Conservation (phyloP, 2,113 vertebrate genomes). For the Lamprotornis superbus region DNA sequence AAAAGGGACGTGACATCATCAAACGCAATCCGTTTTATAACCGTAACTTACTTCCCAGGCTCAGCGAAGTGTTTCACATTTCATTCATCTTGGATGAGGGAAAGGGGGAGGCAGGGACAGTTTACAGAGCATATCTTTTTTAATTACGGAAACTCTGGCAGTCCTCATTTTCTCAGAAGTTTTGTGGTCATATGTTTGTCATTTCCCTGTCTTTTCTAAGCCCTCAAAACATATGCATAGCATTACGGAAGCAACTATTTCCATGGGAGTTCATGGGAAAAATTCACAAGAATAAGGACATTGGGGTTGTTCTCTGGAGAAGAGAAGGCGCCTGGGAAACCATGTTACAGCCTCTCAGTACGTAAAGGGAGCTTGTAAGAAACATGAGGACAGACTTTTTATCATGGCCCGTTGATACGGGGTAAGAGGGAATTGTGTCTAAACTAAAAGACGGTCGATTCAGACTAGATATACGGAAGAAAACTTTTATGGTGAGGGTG, state of each 20-base stretch:
- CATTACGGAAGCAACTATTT: background rate
- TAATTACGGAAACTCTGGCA: background rate
- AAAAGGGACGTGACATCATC: background rate
- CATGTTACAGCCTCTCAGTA: background rate
- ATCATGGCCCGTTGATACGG: background rate
- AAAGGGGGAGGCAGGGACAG: background rate
- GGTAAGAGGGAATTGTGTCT: background rate
- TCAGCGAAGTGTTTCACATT: background rate
- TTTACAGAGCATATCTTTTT: background rate
- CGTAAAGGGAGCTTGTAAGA: background rate
- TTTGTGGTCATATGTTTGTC: slow-evolving; percentile 5
- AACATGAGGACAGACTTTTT: background rate
- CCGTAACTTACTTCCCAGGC: background rate
- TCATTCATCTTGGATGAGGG: background rate
- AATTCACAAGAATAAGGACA: background rate
- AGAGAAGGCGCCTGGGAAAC: background rate
- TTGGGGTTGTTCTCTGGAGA: background rate
- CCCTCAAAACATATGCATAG: background rate
- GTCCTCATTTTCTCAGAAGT: background rate
- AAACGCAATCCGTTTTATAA: background rate
- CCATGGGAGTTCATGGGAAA: background rate
- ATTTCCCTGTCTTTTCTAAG: slow-evolving; percentile 1
- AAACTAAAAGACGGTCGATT: background rate
- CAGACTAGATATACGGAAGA: background rate
- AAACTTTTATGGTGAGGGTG: background rate